Conservation (phyloP, 2,888 invertebrate genomes). For the Shargacucullia verbasci region DNA sequence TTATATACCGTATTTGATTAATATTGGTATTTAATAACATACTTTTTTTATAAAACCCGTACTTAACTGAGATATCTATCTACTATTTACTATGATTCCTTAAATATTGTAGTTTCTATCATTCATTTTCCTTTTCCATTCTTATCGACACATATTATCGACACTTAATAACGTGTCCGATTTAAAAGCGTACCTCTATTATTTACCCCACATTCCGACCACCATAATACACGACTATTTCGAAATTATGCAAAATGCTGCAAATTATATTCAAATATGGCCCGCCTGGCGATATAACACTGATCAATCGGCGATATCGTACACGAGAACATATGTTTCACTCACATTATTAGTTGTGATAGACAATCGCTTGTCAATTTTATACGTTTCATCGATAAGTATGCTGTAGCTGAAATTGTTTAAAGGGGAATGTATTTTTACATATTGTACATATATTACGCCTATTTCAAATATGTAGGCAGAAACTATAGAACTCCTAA, state of each 20-base stretch:
- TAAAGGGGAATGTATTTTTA: too few relatives aligned
- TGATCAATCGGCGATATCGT: conserved; percentile 47
- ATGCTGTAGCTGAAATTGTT: conserved; percentile 3
- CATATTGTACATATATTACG: too few relatives aligned
- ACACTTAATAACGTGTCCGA: conserved; percentile 6
- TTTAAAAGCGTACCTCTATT: conserved; percentile 20
- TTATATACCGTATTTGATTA: too few relatives aligned
- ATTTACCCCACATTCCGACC: conserved; percentile 26
- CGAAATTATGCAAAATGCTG: conserved; percentile 55
- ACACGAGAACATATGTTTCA: conserved; percentile 57
- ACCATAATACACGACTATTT: conserved; percentile 38
- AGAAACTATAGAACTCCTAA: too few relatives aligned
- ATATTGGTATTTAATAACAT: too few relatives aligned
- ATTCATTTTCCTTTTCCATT: too few relatives aligned
- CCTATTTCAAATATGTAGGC: too few relatives aligned
- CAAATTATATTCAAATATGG: conserved; percentile 54
- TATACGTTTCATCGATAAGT: neutral
- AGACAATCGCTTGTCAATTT: conserved; percentile 42
- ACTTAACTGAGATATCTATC: too few relatives aligned
- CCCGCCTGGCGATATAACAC: conserved; percentile 42
- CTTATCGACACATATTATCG: neutral
- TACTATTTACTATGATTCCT: too few relatives aligned
- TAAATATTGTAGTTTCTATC: too few relatives aligned
- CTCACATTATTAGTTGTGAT: conserved; percentile 64
- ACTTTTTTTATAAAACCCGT: too few relatives aligned